Evolutionary conservation across 1,140 invertebrate genomes (phyloP).

Genomic region (Trinorchestia longiramus): DNA sequence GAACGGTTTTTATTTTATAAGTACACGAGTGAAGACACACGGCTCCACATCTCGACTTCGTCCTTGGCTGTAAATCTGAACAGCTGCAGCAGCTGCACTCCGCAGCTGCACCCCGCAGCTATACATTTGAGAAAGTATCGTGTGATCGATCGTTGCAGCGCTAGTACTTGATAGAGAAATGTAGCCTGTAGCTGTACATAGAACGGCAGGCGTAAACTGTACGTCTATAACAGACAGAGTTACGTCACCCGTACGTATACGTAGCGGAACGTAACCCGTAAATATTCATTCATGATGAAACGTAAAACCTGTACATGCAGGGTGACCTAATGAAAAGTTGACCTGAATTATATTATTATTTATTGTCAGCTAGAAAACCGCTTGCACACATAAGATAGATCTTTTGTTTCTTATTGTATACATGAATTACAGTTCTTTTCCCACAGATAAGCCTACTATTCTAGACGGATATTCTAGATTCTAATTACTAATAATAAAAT

Average conservation of each 20-base stretch:
- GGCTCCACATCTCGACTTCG: not conserved
- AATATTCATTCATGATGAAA: not conserved
- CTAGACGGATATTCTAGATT: no score
- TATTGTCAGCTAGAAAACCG: no score
- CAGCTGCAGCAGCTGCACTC: not conserved
- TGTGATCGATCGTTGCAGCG: not conserved
- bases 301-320: not conserved
- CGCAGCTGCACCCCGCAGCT: not conserved
- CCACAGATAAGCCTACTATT: no score
- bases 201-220: no score
- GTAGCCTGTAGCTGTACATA: no score
- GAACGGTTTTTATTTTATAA: no score
- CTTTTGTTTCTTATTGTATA: no score
- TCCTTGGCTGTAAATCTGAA: not conserved
- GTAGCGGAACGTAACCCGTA: not conserved
- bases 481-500: no score
- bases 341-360: no score
- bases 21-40: not conserved
- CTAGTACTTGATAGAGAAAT: not conserved
- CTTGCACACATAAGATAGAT: no score
- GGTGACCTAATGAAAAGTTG: no score
- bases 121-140: not conserved
- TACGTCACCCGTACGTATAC: not conserved
- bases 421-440: no score
- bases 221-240: not conserved